A percentile compares a stretch with the other conserved stretches of the same genome.
These are phyloP conservation scores for Siniperca scherzeri DNA, from an alignment of 2,797 vertebrate genomes.

Conservation along the genomic window DNA sequence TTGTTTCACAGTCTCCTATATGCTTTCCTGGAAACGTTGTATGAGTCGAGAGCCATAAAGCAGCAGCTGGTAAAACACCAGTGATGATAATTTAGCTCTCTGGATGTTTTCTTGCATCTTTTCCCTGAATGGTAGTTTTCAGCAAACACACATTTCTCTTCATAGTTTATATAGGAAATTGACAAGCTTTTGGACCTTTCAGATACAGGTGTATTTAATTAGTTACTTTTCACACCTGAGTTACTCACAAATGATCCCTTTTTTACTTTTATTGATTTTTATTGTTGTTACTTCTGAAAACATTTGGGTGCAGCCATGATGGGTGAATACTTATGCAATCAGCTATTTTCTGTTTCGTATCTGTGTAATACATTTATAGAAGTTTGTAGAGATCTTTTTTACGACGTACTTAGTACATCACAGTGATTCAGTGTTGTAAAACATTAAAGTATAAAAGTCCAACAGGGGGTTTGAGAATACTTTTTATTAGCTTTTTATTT, in stretches of 20 bases:
- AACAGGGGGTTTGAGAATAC: constrained; percentile 9
- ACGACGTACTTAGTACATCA: neutral
- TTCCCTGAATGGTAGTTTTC: neutral
- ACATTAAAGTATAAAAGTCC: neutral
- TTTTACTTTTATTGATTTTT: neutral
- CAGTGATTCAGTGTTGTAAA: constrained; percentile 21
- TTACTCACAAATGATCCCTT: neutral
- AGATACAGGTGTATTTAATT: neutral
- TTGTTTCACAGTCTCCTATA: neutral
- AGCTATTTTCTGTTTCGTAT: neutral
- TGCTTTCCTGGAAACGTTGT: neutral
- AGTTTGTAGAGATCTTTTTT: neutral
- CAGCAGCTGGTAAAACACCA: neutral
- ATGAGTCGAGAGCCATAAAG: neutral
- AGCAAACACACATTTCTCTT: neutral
- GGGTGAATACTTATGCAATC: neutral
- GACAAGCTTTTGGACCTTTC: neutral
- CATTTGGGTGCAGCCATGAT: neutral
- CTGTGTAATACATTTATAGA: neutral
- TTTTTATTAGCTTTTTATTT: constrained; percentile 18
- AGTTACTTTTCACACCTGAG: neutral
- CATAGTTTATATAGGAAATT: neutral
- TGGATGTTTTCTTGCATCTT: neutral
- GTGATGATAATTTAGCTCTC: neutral
- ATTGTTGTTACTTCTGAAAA: neutral